These are phyloP conservation scores for Poecilia picta DNA, from an alignment of 2,797 vertebrate species.

Conservation along the genomic window DNA sequence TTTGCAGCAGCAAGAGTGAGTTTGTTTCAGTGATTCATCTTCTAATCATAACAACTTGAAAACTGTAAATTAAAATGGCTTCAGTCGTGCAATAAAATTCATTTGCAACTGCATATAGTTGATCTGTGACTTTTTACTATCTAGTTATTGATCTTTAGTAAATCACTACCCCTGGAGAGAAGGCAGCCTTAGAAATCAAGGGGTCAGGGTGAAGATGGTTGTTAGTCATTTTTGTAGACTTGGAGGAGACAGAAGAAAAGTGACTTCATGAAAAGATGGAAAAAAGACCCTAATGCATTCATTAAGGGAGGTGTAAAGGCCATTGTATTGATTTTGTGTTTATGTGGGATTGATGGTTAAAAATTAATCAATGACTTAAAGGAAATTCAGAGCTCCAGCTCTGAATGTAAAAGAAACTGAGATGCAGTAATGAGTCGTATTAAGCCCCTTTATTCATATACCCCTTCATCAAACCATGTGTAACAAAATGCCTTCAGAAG, in stretches of 20 bases:
- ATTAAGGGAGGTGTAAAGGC: slow-evolving; percentile 25
- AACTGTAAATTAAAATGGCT: neutral
- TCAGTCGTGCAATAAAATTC: neutral
- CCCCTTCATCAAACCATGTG: neutral
- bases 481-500: neutral
- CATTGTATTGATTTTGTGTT: slow-evolving; percentile 12
- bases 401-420: neutral
- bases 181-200: slow-evolving; percentile 19
- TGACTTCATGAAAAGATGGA: slow-evolving; percentile 17
- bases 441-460: neutral
- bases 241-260: slow-evolving; percentile 5
- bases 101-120: neutral
- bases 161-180: slow-evolving; percentile 1
- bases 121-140: neutral
- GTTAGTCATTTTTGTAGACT: slow-evolving; percentile 2
- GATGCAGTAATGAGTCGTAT: neutral
- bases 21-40: neutral
- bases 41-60: neutral
- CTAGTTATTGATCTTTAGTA: slow-evolving; percentile 26
- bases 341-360: slow-evolving; percentile 6
- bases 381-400: neutral
- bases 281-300: slow-evolving; percentile 17
- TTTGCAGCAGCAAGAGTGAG: neutral
- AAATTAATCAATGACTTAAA: slow-evolving; percentile 20
- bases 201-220: neutral